Evolutionary conservation across 2,113 vertebrate genomes (phyloP), one percentile per base, ranked within the genome.

Genomic region (Amphiprion ocellaris): DNA sequence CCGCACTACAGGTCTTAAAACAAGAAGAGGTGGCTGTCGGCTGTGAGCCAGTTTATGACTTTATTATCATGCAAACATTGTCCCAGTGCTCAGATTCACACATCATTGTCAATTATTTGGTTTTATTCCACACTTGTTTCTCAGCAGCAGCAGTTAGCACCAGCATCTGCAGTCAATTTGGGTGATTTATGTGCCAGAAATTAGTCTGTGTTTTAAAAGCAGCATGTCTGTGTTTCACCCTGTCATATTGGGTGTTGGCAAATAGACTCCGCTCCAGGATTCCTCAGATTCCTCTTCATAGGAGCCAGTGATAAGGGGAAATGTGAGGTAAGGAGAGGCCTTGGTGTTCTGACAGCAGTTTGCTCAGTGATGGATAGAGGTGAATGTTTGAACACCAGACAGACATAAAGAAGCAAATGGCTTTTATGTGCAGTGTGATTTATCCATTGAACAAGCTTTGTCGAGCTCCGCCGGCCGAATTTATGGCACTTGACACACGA

Each of bases 361-460:
- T 87, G 89, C 72, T 39, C 12, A 2, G 12, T 90, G 90, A 91
- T 85, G 77, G 87, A 93, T 89, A 10, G 85, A 88, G 85, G 83
- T 89, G 90, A 90, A 92, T 66, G 83, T 85, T 84, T 88, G 85
- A 93, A 86, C 85, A 81, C 88, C 88, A 90, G 91, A 92, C 85
- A 81, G 87, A 92, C 89, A 74, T 86, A 84, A 92, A 93, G 82
- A 82, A 86, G 79, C 90, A 79, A 89, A 89, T 65, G 78, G 81
- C 83, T 92, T 93, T 93, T 89, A 91, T 92, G 87, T 91, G 89
- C 72, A 55, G 30, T 44, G 16, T 89, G 89, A 92, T 93, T 93
- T 92, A 93, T 92, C 73, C 77, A 0, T 55, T 28, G 75, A 86
- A 90, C 92, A 90, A 91, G 87, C 88, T 85, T 84, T 75, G 87